phyloP scores from a whole-genome alignment of 2,113 vertebrate species.

The Dasyurus viverrinus region DNA sequence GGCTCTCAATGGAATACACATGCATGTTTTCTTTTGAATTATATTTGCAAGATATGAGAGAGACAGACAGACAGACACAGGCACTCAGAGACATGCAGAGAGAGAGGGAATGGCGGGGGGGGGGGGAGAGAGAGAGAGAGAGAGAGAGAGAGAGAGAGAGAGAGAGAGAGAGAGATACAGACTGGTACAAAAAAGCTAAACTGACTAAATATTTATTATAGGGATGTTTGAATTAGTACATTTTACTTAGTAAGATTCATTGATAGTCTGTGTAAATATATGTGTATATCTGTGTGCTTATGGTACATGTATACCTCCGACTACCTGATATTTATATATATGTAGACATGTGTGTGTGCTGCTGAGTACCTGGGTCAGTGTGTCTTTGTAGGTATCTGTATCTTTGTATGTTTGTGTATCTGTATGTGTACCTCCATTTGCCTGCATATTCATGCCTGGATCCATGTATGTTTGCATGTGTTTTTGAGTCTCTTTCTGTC shows the following conservation, averaged over 20 bases:
- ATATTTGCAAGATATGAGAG: background rate
- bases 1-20: background rate
- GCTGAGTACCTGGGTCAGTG: background rate
- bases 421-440: background rate
- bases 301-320: background rate
- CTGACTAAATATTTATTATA: background rate
- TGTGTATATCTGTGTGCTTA: background rate
- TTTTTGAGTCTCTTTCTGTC: background rate
- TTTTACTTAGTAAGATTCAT: background rate
- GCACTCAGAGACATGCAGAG: no score
- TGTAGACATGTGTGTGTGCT: background rate
- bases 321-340: background rate
- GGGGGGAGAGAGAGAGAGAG: no score
- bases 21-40: slow-evolving; percentile 14
- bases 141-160: background rate
- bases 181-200: background rate
- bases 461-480: background rate
- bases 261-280: background rate
- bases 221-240: background rate
- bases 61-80: background rate
- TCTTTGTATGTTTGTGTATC: background rate
- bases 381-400: background rate
- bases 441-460: background rate
- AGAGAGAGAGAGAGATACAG: no score
- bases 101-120: no score